Base-by-base conservation (phyloP, 2,888 invertebrate genomes). In the Xestia c-nigrum region DNA sequence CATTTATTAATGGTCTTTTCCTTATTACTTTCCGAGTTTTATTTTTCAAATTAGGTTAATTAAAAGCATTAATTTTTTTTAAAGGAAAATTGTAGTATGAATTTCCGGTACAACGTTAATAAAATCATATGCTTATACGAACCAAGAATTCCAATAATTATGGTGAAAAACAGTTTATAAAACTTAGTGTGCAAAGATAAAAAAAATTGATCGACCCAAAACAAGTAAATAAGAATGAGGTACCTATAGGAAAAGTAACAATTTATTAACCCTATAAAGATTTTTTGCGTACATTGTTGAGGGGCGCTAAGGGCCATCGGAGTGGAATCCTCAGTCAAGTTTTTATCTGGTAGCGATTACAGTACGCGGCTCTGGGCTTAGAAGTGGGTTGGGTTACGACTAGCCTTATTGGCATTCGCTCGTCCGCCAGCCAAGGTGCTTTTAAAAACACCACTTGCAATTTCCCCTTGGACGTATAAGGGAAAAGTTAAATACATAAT, bases 261-360 rank as follows among this genome's bases (percentile, higher is more conserved):
- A 59, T 31, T 69, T 69, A 52, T 24, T 40, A 57, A 55, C 4
- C 47, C 24, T 55, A 38, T 19, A 24, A 24, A 61, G 9, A 4
- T 47, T 83, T 87, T 89, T 85, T 90, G 88, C 82, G 88, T 66
- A 83, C 89, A 93, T 87, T 92, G 89, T 89, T 76, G 89, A 90
- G 85, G 88, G 61, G 52, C 57, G 43, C 68, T 77, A 80, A 80
- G 70, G 67, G 68, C 76, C 59, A 69, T 74, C 71, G 74, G 79
- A 91, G 89, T 88, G 92, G 91, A 92, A 92, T 93, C 89, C 87
- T 87, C 82, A 89, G 89, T 90, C 89, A 89, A 91, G 93, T 94
- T 94, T 94, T 94, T 94, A 90, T 91, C 89, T 89, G 88, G 93
- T 91, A 92, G 92, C 93, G 91, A 94, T 94, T 94, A 94, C 91